phyloP scores from a whole-genome alignment of 2,797 vertebrate genomes.

The Chaetophractus vellerosus region DNA sequence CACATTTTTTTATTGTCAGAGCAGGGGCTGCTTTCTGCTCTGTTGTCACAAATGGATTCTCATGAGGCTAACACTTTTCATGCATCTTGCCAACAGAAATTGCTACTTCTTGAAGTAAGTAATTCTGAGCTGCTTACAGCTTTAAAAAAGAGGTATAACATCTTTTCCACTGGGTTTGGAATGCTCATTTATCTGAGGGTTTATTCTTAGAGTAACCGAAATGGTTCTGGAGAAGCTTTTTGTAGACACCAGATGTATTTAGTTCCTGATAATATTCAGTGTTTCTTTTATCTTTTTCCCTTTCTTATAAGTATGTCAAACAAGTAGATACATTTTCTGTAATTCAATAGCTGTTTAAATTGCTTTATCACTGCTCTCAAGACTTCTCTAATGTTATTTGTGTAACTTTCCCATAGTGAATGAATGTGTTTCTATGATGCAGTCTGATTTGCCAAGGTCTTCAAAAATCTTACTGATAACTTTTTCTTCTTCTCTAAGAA shows the following conservation, averaged over 20 bases:
- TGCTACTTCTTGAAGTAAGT: constrained; percentile 81
- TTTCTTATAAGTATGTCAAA: constrained; percentile 44
- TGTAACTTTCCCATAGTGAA: not conserved
- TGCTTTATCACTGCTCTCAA: constrained; percentile 46
- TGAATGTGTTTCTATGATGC: not conserved
- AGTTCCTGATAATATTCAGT: constrained; percentile 57
- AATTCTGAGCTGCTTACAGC: constrained; percentile 76
- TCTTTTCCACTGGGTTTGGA: constrained; percentile 62
- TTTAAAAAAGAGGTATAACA: constrained; percentile 76
- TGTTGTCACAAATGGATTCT: constrained; percentile 84
- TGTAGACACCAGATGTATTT: constrained; percentile 52
- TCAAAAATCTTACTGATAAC: not conserved
- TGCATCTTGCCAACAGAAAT: constrained; percentile 85
- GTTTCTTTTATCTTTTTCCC: constrained; percentile 40
- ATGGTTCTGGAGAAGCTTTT: constrained; percentile 51
- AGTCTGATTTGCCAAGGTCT: constrained; percentile 8
- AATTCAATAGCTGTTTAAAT: constrained; percentile 45
- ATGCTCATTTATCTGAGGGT: constrained; percentile 71
- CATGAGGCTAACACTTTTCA: constrained; percentile 81
- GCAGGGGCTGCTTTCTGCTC: constrained; percentile 77
- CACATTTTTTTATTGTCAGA: constrained; percentile 77
- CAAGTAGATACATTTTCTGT: constrained; percentile 16
- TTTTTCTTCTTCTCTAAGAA: constrained; percentile 5
- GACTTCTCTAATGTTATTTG: constrained; percentile 30
- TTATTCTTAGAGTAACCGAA: constrained; percentile 72